Conservation (phyloP, 2,113 vertebrate species). For the Dromas ardeola region DNA sequence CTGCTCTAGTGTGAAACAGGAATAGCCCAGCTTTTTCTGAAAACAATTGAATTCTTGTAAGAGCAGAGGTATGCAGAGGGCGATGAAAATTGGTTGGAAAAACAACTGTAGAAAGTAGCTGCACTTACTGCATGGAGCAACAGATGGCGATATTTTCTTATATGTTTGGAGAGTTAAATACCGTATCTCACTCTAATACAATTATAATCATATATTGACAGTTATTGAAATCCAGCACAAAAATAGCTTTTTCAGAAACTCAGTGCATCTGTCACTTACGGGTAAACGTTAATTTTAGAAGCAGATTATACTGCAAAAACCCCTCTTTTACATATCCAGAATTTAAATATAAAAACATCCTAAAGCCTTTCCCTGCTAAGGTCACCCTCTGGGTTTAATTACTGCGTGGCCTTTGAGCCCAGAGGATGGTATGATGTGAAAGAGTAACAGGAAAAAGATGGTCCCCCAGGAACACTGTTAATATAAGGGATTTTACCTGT, state of each 20-base stretch:
- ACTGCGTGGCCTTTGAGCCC: background rate
- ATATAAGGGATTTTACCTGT: background rate
- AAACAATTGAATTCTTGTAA: background rate
- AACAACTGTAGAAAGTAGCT: background rate
- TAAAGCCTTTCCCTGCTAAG: background rate
- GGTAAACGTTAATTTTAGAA: background rate
- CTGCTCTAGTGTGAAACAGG: background rate
- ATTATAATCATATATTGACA: background rate
- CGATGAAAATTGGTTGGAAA: background rate
- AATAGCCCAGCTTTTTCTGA: background rate
- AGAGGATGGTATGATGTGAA: background rate
- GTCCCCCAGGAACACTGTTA: background rate
- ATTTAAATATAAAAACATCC: background rate
- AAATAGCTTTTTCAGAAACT: background rate
- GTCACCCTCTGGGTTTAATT: background rate
- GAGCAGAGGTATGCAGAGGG: background rate
- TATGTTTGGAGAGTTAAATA: background rate
- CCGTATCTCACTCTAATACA: rapidly evolving
- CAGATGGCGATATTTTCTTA: constrained; percentile 71
- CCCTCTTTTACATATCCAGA: background rate
- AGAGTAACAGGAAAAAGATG: background rate
- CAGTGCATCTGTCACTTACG: rapidly evolving
- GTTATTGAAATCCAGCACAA: background rate
- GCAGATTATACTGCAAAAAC: background rate
- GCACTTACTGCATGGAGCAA: constrained; percentile 22